Percentiles rank a stretch among this genome's conserved stretches.
Conservation (phyloP, 1,140 invertebrate species). For the Eupristina koningsbergeri region DNA sequence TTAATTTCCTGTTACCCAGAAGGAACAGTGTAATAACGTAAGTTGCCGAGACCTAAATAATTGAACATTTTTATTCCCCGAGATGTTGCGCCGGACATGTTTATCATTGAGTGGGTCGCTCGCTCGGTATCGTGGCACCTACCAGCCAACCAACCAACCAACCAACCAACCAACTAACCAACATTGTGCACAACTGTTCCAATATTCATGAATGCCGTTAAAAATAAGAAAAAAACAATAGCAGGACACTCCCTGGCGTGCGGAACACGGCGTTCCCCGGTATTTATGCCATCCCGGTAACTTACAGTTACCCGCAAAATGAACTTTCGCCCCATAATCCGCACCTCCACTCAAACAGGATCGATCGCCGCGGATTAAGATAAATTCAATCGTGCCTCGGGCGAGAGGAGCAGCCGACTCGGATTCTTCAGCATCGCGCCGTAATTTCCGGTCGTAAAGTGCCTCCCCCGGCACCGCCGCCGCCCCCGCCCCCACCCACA, state of each 20-base stretch:
- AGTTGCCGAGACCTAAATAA: not conserved
- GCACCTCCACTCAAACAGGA: not conserved
- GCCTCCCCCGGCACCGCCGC: too few species aligned
- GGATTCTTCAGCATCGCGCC: not conserved
- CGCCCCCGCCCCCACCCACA: not conserved
- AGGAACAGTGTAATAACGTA: not conserved
- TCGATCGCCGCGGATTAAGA: constrained; percentile 6
- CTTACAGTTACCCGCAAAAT: constrained; percentile 23
- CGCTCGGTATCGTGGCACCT: too few species aligned
- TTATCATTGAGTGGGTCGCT: constrained; percentile 12
- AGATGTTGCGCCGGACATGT: not conserved
- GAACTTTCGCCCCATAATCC: constrained; percentile 30
- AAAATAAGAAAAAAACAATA: not conserved
- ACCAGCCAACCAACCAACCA: too few species aligned
- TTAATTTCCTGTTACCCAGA: constrained; percentile 6
- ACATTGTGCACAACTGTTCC: not conserved
- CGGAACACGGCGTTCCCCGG: not conserved
- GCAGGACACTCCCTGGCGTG: not conserved
- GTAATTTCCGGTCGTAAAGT: constrained; percentile 40
- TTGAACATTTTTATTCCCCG: not conserved
- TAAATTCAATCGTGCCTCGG: constrained; percentile 23
- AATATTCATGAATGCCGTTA: not conserved
- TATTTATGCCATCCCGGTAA: constrained; percentile 34
- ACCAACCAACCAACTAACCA: too few species aligned
- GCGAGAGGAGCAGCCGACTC: not conserved